phyloP scores from a whole-genome alignment of 92 coral and sea anemone species.

The Phenganax stokvisi region DNA sequence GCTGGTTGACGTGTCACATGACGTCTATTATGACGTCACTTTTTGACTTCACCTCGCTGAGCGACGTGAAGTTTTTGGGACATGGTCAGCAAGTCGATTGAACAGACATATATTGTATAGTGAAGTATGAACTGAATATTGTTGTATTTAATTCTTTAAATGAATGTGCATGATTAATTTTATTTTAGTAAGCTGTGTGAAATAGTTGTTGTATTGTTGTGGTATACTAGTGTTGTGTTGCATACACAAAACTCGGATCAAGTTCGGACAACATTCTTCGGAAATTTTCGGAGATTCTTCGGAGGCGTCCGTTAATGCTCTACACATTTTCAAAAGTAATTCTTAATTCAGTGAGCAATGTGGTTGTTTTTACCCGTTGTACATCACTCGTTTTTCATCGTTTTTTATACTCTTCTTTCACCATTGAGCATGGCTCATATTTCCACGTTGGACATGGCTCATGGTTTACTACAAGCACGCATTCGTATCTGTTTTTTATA shows the following conservation, averaged over 20 bases:
- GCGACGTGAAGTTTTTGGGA: neutral
- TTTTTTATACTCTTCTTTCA: too few species aligned
- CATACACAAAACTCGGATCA: neutral
- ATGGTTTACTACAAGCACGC: too few species aligned
- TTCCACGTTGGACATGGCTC: too few species aligned
- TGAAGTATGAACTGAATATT: neutral
- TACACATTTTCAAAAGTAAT: neutral
- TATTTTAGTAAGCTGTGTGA: neutral
- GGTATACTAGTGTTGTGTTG: neutral
- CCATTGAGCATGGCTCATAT: too few species aligned
- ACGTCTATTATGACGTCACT: neutral
- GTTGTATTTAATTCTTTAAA: neutral
- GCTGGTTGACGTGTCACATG: conserved; percentile 12
- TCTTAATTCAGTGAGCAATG: too few species aligned
- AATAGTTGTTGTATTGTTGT: neutral
- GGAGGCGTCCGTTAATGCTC: neutral
- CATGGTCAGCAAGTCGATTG: neutral
- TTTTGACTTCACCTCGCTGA: neutral
- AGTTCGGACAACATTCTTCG: neutral
- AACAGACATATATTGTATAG: neutral
- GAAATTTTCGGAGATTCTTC: neutral
- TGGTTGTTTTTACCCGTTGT: too few species aligned
- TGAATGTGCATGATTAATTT: neutral
- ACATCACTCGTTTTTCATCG: too few species aligned
- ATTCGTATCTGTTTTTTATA: too few species aligned